Percentiles rank a stretch among this genome's conserved stretches.
These are phyloP conservation scores for Oligia fasciuncula DNA, from an alignment of 2,888 invertebrate species.

Conservation along the genomic window DNA sequence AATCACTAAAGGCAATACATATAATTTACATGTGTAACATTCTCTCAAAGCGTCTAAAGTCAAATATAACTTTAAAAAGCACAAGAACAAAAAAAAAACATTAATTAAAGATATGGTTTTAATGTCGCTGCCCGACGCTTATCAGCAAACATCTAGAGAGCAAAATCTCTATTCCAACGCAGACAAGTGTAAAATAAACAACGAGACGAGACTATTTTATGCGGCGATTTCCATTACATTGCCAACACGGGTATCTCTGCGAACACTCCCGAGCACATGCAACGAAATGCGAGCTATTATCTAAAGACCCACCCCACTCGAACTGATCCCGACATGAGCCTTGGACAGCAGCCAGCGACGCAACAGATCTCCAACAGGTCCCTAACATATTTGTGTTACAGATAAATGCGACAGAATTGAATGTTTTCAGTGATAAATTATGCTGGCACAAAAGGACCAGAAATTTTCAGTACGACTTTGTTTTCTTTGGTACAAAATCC, in stretches of 20 bases:
- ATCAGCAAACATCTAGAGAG: constrained; percentile 42
- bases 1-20: too few species aligned
- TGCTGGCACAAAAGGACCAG: background rate
- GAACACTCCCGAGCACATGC: constrained; percentile 62
- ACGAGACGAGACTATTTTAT: constrained; percentile 47
- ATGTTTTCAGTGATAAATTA: constrained; percentile 43
- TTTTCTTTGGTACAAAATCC: background rate
- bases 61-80: too few species aligned
- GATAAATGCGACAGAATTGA: constrained; percentile 63
- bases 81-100: background rate
- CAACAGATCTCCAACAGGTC: constrained; percentile 86
- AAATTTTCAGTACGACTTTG: constrained; percentile 4
- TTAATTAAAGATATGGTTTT: constrained; percentile 34
- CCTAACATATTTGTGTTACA: constrained; percentile 64
- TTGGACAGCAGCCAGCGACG: constrained; percentile 83
- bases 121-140: constrained; percentile 23
- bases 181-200: constrained; percentile 62
- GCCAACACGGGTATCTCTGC: constrained; percentile 70
- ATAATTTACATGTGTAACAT: background rate
- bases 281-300: constrained; percentile 75
- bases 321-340: constrained; percentile 77
- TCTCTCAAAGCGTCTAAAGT: background rate
- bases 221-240: constrained; percentile 62
- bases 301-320: constrained; percentile 75
- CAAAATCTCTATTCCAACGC: constrained; percentile 49